Base-by-base conservation (phyloP, 2,113 vertebrate species). In the Camarhynchus parvulus region DNA sequence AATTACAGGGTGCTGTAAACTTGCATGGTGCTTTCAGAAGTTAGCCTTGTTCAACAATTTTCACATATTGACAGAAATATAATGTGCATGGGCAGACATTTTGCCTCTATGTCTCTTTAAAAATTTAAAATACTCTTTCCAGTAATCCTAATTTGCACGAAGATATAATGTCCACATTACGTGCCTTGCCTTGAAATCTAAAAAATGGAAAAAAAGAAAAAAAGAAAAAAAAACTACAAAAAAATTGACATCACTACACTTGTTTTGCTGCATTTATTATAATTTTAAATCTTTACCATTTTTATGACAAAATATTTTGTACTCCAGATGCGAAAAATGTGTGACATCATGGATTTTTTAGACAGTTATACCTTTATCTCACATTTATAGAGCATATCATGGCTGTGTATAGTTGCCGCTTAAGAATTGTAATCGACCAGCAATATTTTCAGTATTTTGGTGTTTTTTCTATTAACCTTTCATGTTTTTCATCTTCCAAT, bases 231-330 rank as follows among this genome's bases (percentile, higher is more conserved):
- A 97, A 98, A 96, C 95, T 9, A 56, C 30, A 94, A 99, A 98
- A 98, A 98, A 98, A 98, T 97, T 99, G 98, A 98, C 98, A 98
- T 99, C 99, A 99, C 98, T 99, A 99, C 99, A 99, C 98, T 99
- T 99, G 98, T 99, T 99, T 99, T 99, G 99, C 99, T 99, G 99
- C 99, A 99, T 99, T 99, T 99, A 99, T 99, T 98, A 99, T 99
- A 96, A 99, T 99, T 99, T 99, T 98, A 99, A 99, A 98, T 98
- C 98, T 98, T 97, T 99, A 99, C 99, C 99, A 99, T 99, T 99
- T 99, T 99, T 99, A 99, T 99, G 98, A 99, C 98, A 98, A 99
- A 98, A 99, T 99, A 99, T 99, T 99, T 99, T 99, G 98, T 99
- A 99, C 98, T 99, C 99, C 98, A 99, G 98, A 99, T 98, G 98